These are phyloP conservation scores for Burhinus oedicnemus DNA, from an alignment of 2,113 vertebrate genomes.

Conservation along the genomic window DNA sequence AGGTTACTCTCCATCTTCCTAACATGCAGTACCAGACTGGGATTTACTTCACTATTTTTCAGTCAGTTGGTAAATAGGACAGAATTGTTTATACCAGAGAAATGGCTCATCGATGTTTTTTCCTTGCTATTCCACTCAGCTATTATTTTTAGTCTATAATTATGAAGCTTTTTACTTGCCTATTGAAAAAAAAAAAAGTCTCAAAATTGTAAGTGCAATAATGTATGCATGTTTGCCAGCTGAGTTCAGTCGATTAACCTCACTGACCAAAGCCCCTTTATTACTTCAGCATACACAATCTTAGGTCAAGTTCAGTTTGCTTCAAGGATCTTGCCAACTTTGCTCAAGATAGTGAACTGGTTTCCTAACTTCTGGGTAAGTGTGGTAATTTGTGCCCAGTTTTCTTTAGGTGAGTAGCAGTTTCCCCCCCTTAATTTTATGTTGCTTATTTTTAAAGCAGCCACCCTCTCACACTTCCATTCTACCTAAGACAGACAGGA, in stretches of 20 bases:
- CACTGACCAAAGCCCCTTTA: background rate
- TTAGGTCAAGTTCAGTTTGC: background rate
- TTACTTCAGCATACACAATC: background rate
- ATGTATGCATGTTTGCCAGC: background rate
- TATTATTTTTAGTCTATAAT: background rate
- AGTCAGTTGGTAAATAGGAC: background rate
- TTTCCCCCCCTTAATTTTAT: background rate
- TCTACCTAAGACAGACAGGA: background rate
- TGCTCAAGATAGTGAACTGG: background rate
- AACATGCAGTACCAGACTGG: background rate
- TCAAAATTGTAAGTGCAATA: background rate
- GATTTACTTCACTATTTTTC: background rate
- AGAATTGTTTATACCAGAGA: background rate
- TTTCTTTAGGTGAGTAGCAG: background rate
- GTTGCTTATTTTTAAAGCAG: background rate
- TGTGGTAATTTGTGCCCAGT: background rate
- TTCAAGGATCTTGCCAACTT: background rate
- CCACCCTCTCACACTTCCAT: background rate
- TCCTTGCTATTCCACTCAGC: background rate
- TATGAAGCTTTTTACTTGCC: background rate
- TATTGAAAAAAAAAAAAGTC: background rate
- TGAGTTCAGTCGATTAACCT: background rate
- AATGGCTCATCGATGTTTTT: background rate
- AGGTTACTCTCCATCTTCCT: background rate
- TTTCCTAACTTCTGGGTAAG: background rate